Evolutionary conservation across 2,113 vertebrate genomes (phyloP), one percentile per base, ranked within the genome.

Genomic region (Siphamia tubifer): DNA sequence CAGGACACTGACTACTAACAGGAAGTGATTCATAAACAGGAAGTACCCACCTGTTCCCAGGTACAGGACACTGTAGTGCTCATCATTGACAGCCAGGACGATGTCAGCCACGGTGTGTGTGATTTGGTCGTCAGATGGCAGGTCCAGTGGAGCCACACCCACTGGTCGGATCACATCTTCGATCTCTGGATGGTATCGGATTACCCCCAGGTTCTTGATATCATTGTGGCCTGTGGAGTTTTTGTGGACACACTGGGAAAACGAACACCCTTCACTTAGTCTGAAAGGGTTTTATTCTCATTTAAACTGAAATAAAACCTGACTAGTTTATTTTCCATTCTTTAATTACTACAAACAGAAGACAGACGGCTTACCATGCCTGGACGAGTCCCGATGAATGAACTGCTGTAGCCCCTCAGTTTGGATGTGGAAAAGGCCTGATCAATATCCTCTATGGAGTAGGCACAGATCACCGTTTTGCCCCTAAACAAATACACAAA

Each of bases 21-120:
- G n/a, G n/a, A n/a, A n/a, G n/a, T n/a, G n/a, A n/a, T n/a, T n/a
- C n/a, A n/a, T n/a, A n/a, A n/a, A n/a, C n/a, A n/a, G n/a, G n/a
- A n/a, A n/a, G n/a, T n/a, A 55, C 85, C 27, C n/a, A 94, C 93
- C 93, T 86, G 92, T 94, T 52, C 92, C 92, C 1, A 94, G 82
- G 79, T 93, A 94, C 23, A 94, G 80, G 52, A 94, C 88, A 4
- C 83, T 92, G 82, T 94, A 93, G 79, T 92, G 89, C 64, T 93
- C 90, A 0, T 93, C 92, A 31, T 93, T 93, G 42, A 92, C 91
- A 0, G 90, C 90, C 47, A 89, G 83, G 11, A 91, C 92, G 0
- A 89, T 91, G 78, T 91, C 91, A 0, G 91, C 92, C 16, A 91
- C 88, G 1, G 88, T 69, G 57, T 91, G 91, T 10, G 92, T 93